Evolutionary conservation across 2,888 invertebrate genomes (phyloP), one percentile per base, ranked within the genome.

Genomic region (Tribolium freemani): DNA sequence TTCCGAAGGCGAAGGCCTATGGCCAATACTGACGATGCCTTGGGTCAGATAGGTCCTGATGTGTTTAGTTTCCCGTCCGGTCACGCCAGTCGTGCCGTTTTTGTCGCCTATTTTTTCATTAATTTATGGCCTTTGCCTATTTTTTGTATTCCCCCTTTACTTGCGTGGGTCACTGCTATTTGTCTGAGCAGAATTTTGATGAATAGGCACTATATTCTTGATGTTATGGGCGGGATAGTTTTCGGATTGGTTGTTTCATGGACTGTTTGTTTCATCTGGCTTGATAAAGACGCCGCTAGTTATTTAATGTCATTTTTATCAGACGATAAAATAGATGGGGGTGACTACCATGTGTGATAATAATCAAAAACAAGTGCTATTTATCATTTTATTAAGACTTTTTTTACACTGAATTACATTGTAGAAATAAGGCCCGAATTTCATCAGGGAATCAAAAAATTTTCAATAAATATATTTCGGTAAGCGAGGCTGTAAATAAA

Each of bases 11-110:
- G 93, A 78, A 89, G 98, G 30, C 97, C 97, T 0, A 82, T 88
- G 0, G 88, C 89, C 16, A 84, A 87, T 10, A 87, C 88, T 72
- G 91, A 91, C 77, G 93, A 95, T 83, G 89, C 93, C 76, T 86
- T 93, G 72, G 90, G 84, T 10, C 84, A 90, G 38, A 87, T 95
- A 13, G 94, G 96, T 0, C 94, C 96, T 0, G 97, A 97, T 86
- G 93, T 96, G 81, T 98, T 93, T 85, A 92, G 93, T 56, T 99
- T 99, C 85, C 99, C 98, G 8, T 98, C 98, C 0, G 98, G 98
- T 0, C 98, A 99, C 85, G 92, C 96, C 0, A 96, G 97, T 21
- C 88, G 98, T 78, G 92, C 96, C 0, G 90, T 93, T 3, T 90
- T 94, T 84, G 88, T 98, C 16, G 88, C 92, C 2, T 91, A 91